Evolutionary conservation across 2,888 invertebrate species (phyloP).

Genomic region (Microctonus brassicae): DNA sequence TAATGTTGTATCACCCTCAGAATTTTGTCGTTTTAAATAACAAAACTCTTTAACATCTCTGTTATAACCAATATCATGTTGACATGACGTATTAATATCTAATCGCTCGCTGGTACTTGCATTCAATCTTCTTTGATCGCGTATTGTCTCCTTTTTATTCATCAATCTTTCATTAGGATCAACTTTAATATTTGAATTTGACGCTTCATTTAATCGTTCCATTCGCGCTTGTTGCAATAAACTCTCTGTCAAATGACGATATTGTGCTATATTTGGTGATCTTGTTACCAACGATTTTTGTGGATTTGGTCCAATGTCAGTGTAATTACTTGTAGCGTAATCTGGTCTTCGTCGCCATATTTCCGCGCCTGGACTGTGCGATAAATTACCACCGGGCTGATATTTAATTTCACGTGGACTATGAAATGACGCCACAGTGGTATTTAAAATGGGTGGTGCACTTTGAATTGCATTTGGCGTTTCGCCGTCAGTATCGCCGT

Average conservation of each 20-base stretch:
- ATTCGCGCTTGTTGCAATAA: conserved; percentile 58
- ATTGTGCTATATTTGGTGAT: conserved; percentile 62
- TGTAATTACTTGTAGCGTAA: conserved; percentile 52
- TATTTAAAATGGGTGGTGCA: conserved; percentile 64
- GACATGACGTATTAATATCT: conserved; percentile 51
- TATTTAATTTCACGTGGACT: conserved; percentile 59
- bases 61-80: conserved; percentile 44
- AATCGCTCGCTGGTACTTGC: conserved; percentile 52
- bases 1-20: conserved; percentile 61
- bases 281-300: conserved; percentile 62
- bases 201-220: conserved; percentile 60
- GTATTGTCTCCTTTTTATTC: conserved; percentile 49
- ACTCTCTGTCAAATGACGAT: conserved; percentile 59
- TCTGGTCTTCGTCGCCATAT: conserved; percentile 63
- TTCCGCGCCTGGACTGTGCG: conserved; percentile 61
- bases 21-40: conserved; percentile 62
- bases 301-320: conserved; percentile 54
- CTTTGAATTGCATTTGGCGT: conserved; percentile 63
- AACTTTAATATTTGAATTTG: conserved; percentile 62
- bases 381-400: conserved; percentile 51
- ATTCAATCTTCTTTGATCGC: conserved; percentile 59
- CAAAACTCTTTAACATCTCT: conserved; percentile 55
- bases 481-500: conserved; percentile 70
- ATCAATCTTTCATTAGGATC: conserved; percentile 55
- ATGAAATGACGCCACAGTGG: conserved; percentile 55